Conservation (phyloP, 2,113 vertebrate species). For the Indicator maculatus region DNA sequence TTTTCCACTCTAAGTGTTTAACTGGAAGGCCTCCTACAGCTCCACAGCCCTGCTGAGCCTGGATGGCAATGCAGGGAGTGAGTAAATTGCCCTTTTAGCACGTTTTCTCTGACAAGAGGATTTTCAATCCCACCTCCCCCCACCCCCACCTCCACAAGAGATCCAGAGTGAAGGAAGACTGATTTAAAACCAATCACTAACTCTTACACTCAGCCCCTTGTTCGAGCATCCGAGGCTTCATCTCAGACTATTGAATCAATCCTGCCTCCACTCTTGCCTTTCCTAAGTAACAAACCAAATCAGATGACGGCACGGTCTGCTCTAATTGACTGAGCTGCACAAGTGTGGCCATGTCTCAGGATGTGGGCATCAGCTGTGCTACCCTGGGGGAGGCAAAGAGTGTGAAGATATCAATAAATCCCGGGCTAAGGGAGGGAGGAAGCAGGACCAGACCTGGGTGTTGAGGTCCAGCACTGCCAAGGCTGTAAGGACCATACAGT, state of each 20-base stretch:
- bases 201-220: constrained; percentile 40
- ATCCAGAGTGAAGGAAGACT: constrained; percentile 39
- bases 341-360: not conserved
- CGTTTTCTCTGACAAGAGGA: constrained; percentile 63
- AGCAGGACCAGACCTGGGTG: not conserved
- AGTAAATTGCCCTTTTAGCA: constrained; percentile 76
- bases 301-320: constrained; percentile 40
- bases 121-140: constrained; percentile 16
- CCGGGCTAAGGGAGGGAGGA: not conserved
- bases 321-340: constrained; percentile 65
- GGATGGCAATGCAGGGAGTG: constrained; percentile 63
- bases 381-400: not conserved
- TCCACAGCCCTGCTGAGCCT: constrained; percentile 67
- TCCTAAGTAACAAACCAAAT: constrained; percentile 66
- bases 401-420: not conserved
- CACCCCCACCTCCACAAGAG: not conserved
- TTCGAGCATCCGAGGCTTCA: constrained; percentile 29
- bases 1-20: constrained; percentile 71
- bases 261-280: constrained; percentile 33
- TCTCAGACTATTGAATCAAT: constrained; percentile 69
- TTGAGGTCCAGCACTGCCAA: not conserved
- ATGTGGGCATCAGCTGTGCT: constrained; percentile 22
- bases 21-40: constrained; percentile 64
- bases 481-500: fast-evolving
- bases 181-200: constrained; percentile 72